Evolutionary conservation across 2,888 invertebrate species (phyloP).

Genomic region (Nezara viridula): DNA sequence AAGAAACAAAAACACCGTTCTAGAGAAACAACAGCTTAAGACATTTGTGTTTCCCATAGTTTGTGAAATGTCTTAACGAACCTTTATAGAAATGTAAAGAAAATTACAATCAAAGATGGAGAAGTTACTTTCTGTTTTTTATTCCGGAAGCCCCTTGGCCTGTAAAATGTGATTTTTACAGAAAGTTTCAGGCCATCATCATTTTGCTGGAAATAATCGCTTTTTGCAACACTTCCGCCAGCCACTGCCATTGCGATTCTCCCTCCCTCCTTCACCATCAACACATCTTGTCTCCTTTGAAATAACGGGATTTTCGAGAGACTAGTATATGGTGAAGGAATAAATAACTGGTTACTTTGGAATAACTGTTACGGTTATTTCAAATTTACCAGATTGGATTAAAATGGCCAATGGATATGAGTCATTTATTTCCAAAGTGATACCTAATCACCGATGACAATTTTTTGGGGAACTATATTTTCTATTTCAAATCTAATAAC

Average conservation of each 20-base stretch:
- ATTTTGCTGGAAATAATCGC: constrained; percentile 1
- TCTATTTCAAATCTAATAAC: too few relatives aligned
- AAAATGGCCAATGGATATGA: too few relatives aligned
- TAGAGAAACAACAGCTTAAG: too few relatives aligned
- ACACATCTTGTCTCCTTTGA: background rate
- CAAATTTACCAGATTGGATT: too few relatives aligned
- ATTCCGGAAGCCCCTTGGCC: background rate
- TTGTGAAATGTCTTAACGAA: too few relatives aligned
- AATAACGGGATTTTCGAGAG: background rate
- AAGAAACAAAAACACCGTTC: too few relatives aligned
- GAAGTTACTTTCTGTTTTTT: background rate
- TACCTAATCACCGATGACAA: too few relatives aligned
- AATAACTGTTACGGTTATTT: too few relatives aligned
- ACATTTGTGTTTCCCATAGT: too few relatives aligned
- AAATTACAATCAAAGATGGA: background rate
- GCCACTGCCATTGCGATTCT: background rate
- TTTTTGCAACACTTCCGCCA: background rate
- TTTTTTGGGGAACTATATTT: too few relatives aligned
- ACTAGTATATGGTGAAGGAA: background rate
- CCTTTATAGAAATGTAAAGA: background rate
- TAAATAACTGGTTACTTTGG: too few relatives aligned
- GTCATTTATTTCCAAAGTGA: too few relatives aligned
- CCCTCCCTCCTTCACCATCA: background rate
- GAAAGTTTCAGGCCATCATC: background rate
- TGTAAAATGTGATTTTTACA: constrained; percentile 1